These are phyloP conservation scores for Eurypyga helias DNA, from an alignment of 2,113 vertebrate species.

Conservation along the genomic window DNA sequence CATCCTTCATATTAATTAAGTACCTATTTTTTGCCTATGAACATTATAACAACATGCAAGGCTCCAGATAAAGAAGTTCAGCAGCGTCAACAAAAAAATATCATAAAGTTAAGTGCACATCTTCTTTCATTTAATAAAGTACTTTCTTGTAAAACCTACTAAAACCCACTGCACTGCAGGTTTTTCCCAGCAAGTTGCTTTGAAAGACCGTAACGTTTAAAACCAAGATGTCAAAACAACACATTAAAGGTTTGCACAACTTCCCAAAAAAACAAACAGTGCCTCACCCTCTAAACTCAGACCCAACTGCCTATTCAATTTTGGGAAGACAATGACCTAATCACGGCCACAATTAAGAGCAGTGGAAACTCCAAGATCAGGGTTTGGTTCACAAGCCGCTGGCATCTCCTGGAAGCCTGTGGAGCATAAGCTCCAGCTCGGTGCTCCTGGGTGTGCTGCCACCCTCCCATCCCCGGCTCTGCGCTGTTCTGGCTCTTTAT, in stretches of 20 bases:
- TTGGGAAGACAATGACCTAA: background rate
- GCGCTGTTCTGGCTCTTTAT: background rate
- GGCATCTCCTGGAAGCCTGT: background rate
- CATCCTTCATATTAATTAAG: background rate
- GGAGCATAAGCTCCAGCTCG: background rate
- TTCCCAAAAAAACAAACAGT: background rate
- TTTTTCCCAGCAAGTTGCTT: background rate
- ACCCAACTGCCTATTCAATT: background rate
- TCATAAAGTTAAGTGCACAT: background rate
- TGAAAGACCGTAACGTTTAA: background rate
- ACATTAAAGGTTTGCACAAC: background rate
- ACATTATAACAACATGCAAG: background rate
- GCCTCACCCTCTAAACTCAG: background rate
- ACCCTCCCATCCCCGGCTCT: background rate
- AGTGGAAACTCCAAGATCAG: background rate
- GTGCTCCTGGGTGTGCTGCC: background rate
- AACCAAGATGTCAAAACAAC: background rate
- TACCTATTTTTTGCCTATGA: background rate
- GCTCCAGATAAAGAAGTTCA: background rate
- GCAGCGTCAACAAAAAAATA: background rate
- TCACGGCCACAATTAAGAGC: background rate
- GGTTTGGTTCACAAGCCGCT: background rate
- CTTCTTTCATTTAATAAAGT: background rate
- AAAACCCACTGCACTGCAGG: background rate
- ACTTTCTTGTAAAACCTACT: background rate